phyloP scores from a whole-genome alignment of 2,888 invertebrate genomes.

The Azorinus chamasolen region DNA sequence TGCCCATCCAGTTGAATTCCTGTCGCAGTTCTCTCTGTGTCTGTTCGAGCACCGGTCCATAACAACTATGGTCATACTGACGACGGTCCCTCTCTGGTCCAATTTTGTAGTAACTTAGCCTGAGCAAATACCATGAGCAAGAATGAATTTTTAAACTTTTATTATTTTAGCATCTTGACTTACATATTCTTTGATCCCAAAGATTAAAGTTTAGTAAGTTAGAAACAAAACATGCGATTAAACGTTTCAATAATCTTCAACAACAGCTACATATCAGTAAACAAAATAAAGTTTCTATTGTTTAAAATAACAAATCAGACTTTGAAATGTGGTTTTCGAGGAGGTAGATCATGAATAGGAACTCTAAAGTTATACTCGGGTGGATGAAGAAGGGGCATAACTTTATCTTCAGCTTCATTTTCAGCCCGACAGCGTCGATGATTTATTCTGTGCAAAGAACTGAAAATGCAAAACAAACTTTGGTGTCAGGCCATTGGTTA shows the following conservation, averaged over 20 bases:
- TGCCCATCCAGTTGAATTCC: slow-evolving; percentile 70
- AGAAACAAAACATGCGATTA: not conserved
- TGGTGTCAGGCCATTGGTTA: too few species aligned
- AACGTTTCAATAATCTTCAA: not conserved
- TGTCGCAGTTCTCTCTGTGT: slow-evolving; percentile 68
- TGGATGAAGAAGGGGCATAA: slow-evolving; percentile 77
- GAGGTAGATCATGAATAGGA: slow-evolving; percentile 71
- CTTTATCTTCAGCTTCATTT: slow-evolving; percentile 78
- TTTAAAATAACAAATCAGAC: slow-evolving; percentile 58
- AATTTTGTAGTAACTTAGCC: slow-evolving; percentile 40
- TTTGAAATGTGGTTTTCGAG: slow-evolving; percentile 81
- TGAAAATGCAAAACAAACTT: slow-evolving; percentile 42
- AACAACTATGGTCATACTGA: slow-evolving; percentile 77
- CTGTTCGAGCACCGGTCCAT: slow-evolving; percentile 72
- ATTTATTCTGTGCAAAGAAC: slow-evolving; percentile 67
- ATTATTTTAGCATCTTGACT: too few species aligned
- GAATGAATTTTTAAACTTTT: too few species aligned
- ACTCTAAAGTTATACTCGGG: slow-evolving; percentile 66
- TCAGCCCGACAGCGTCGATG: slow-evolving; percentile 69
- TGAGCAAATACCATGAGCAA: not conserved
- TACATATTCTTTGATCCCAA: too few species aligned
- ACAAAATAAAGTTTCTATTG: not conserved
- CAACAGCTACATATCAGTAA: not conserved
- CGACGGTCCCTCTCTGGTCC: slow-evolving; percentile 72
- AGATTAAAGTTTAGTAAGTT: not conserved